Evolutionary conservation across 2,113 vertebrate genomes (phyloP).

Genomic region (Oceanites oceanicus): DNA sequence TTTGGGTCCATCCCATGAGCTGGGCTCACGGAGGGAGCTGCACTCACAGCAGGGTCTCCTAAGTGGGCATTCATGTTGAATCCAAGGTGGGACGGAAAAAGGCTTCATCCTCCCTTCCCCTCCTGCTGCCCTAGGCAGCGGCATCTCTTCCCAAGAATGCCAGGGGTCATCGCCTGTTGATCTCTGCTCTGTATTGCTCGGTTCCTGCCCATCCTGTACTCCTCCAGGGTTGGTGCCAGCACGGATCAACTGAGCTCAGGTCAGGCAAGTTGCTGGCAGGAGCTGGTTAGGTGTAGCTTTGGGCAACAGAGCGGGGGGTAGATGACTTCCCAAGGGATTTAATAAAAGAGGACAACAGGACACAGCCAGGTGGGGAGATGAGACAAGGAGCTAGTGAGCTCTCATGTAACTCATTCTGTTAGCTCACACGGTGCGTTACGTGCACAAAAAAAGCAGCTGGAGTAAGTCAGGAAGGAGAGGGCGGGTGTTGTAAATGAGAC

Average conservation of each 20-base stretch:
- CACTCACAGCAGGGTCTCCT: not conserved
- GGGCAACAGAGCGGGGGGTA: not conserved
- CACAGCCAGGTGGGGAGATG: not conserved
- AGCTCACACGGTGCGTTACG: not conserved
- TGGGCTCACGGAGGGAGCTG: not conserved
- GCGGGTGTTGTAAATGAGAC: accelerated
- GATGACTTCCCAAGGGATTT: not conserved
- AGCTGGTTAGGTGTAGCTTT: not conserved
- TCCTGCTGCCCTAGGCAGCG: not conserved
- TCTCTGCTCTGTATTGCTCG: accelerated
- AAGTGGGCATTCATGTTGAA: not conserved
- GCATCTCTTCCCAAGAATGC: not conserved
- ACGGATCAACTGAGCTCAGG: not conserved
- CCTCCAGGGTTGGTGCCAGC: not conserved
- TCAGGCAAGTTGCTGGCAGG: not conserved
- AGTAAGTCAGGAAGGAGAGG: not conserved
- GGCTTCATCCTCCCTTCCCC: not conserved
- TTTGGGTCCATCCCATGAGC: not conserved
- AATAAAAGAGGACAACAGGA: not conserved
- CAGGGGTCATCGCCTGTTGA: not conserved
- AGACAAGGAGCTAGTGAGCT: not conserved
- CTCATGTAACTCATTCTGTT: not conserved
- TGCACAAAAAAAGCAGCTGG: not conserved
- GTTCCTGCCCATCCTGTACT: not conserved
- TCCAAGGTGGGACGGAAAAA: not conserved